These are phyloP conservation scores for Drosophila jambulina DNA, from an alignment of 1,140 invertebrate species.

Conservation along the genomic window DNA sequence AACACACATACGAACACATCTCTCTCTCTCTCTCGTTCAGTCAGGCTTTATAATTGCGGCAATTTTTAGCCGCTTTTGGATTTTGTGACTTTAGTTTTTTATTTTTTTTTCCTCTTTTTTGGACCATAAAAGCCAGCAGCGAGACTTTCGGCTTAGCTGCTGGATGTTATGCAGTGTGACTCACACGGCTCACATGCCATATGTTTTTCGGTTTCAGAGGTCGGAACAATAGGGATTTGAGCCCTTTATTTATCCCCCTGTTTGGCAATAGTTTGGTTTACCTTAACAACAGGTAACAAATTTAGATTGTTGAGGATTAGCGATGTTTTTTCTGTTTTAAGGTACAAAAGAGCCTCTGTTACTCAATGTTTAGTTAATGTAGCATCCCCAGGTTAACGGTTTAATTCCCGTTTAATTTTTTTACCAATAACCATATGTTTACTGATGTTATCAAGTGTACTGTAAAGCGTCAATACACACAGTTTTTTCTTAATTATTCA, in stretches of 20 bases:
- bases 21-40: constrained; percentile 20
- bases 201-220: constrained; percentile 37
- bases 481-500: no score
- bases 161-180: constrained; percentile 30
- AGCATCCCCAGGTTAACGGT: background rate
- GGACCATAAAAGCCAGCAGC: constrained; percentile 23
- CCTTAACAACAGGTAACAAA: constrained; percentile 44
- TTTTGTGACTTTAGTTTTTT: constrained; percentile 49
- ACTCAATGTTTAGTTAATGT: background rate
- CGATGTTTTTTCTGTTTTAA: background rate
- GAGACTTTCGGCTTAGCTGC: constrained; percentile 37
- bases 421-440: background rate
- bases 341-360: background rate
- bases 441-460: no score
- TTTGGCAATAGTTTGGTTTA: constrained; percentile 37
- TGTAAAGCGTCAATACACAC: background rate
- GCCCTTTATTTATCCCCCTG: constrained; percentile 4
- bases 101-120: constrained; percentile 7
- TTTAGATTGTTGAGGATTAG: constrained; percentile 20
- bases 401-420: background rate
- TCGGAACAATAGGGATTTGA: constrained; percentile 55
- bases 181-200: constrained; percentile 41
- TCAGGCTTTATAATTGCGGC: constrained; percentile 69
- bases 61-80: constrained; percentile 60
- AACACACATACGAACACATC: constrained; percentile 27